A percentile compares a stretch with the other conserved stretches of the same genome.
Evolutionary conservation across 2,113 vertebrate species (phyloP).

Genomic region (Argyrosomus japonicus): DNA sequence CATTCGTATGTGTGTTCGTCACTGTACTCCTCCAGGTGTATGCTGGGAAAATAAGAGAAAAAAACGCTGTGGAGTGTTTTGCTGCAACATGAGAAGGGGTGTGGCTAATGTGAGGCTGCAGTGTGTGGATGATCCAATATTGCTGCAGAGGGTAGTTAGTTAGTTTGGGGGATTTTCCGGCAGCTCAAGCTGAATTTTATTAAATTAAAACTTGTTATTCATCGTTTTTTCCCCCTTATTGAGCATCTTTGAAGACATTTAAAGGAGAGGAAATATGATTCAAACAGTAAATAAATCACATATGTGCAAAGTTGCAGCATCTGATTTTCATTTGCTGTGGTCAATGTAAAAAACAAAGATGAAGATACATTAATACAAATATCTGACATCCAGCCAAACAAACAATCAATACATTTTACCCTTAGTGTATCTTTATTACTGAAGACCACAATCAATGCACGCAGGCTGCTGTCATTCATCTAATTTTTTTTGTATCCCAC

Average conservation of each 20-base stretch:
- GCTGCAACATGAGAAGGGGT: conserved; percentile 77
- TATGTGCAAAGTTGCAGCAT: neutral
- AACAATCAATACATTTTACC: neutral
- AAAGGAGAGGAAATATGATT: neutral
- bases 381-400: neutral
- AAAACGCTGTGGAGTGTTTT: conserved; percentile 65
- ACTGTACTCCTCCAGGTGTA: conserved; percentile 73
- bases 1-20: conserved; percentile 62
- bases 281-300: neutral
- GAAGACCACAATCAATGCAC: neutral
- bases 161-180: neutral
- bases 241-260: too few relatives aligned
- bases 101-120: conserved; percentile 72
- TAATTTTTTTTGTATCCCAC: neutral
- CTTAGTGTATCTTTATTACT: neutral
- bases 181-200: neutral
- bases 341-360: neutral
- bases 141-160: conserved; percentile 44
- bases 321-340: neutral
- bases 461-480: neutral
- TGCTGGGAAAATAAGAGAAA: conserved; percentile 73
- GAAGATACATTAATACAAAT: neutral
- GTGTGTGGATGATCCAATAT: conserved; percentile 33
- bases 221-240: neutral
- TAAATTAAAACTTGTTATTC: neutral